phyloP scores from a whole-genome alignment of 2,113 vertebrate genomes.

The Phoxinus phoxinus region DNA sequence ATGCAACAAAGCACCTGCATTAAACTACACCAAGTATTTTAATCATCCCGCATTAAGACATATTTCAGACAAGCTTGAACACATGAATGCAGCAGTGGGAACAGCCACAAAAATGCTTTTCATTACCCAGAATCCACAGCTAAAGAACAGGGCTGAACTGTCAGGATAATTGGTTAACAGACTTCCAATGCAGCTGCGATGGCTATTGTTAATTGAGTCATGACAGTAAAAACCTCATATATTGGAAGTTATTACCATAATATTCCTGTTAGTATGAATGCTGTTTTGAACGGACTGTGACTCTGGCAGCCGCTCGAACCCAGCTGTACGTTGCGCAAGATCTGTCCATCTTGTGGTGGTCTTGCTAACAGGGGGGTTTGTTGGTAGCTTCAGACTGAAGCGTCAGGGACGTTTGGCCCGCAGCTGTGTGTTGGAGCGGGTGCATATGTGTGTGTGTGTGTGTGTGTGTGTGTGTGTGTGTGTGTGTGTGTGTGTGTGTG shows the following conservation, averaged over 20 bases:
- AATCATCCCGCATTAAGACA: constrained; percentile 10
- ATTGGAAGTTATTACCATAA: constrained; percentile 25
- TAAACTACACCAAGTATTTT: background rate
- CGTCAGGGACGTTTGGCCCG: constrained; percentile 60
- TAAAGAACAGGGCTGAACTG: constrained; percentile 1
- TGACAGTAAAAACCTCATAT: constrained; percentile 14
- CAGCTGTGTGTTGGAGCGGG: constrained; percentile 37
- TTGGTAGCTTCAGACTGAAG: constrained; percentile 59
- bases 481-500: constrained; percentile 9
- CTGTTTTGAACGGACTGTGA: constrained; percentile 40
- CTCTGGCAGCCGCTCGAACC: constrained; percentile 63
- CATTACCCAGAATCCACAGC: constrained; percentile 5
- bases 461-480: constrained; percentile 10
- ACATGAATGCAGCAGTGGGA: background rate
- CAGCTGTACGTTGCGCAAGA: constrained; percentile 77
- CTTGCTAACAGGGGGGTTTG: constrained; percentile 68
- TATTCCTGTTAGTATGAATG: constrained; percentile 38
- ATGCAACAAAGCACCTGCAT: background rate
- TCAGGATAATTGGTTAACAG: constrained; percentile 26
- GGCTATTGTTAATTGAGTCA: constrained; percentile 26
- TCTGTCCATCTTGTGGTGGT: constrained; percentile 73
- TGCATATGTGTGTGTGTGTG: constrained; percentile 15
- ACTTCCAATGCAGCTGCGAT: constrained; percentile 17
- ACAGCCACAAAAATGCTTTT: constrained; percentile 14
- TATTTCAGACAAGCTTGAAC: background rate